Evolutionary conservation across 2,797 vertebrate species (phyloP).

Genomic region (Molossus molossus): DNA sequence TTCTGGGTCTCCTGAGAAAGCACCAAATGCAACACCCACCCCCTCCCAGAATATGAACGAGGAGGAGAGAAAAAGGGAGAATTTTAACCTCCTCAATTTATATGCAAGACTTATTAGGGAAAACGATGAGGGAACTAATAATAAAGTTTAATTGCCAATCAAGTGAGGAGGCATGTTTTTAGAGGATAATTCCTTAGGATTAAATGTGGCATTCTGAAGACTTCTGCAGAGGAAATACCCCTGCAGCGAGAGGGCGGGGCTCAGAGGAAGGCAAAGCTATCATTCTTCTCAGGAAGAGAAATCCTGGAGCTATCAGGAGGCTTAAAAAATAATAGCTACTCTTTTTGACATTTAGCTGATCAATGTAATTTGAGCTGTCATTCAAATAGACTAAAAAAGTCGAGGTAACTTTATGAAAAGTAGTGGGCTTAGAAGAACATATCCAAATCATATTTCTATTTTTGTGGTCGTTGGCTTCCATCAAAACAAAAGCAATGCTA

Average conservation of each 20-base stretch:
- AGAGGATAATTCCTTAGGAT: constrained; percentile 33
- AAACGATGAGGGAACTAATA: constrained; percentile 47
- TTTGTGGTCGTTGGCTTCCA: constrained; percentile 25
- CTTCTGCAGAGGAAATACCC: not conserved
- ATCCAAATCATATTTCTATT: constrained; percentile 62
- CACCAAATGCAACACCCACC: not conserved
- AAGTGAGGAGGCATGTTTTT: constrained; percentile 30
- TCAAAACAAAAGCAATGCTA: constrained; percentile 56
- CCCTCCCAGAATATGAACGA: not conserved
- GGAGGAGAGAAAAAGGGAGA: not conserved
- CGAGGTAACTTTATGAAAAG: constrained; percentile 73
- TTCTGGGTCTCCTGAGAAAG: not conserved
- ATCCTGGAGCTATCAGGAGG: constrained; percentile 64
- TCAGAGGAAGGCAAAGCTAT: constrained; percentile 31
- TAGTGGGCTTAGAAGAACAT: constrained; percentile 53
- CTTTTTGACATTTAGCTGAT: constrained; percentile 80
- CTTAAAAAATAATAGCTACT: constrained; percentile 78
- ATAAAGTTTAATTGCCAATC: constrained; percentile 59
- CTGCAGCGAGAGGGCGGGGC: not conserved
- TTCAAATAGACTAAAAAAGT: constrained; percentile 73
- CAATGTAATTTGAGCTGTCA: constrained; percentile 80
- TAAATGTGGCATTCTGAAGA: constrained; percentile 25
- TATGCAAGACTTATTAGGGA: constrained; percentile 23
- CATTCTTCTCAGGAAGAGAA: constrained; percentile 67
- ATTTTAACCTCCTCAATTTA: not conserved